Conservation (phyloP, 2,888 invertebrate species). For the Xanthia togata region DNA sequence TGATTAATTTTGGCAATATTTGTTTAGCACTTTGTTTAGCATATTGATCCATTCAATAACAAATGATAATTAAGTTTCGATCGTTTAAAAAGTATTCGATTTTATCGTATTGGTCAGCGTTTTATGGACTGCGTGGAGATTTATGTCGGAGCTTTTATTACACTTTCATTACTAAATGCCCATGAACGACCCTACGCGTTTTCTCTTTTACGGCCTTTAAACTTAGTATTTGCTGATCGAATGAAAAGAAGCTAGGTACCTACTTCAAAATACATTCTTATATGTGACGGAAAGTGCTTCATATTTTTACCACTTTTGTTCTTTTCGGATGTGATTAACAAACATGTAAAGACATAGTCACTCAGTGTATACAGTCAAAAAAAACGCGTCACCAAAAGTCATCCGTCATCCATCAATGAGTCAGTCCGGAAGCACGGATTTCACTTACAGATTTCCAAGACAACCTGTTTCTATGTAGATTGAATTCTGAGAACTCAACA, state of each 20-base stretch:
- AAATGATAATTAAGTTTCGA: not conserved
- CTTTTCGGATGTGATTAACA: not conserved
- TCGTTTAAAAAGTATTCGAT: not conserved
- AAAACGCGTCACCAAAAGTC: conserved; percentile 4
- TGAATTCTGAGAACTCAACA: conserved; percentile 60
- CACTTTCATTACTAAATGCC: not conserved
- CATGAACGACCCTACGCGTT: not conserved
- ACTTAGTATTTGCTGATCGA: not conserved
- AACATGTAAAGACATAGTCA: not conserved
- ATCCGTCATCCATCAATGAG: conserved; percentile 42
- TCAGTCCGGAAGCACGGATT: conserved; percentile 53
- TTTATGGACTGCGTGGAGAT: not conserved
- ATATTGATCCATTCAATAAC: not conserved
- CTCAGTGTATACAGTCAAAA: too few relatives aligned
- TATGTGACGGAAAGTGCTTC: not conserved
- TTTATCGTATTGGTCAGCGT: not conserved
- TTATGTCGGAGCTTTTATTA: not conserved
- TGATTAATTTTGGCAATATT: not conserved
- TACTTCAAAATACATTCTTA: not conserved
- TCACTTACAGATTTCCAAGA: conserved; percentile 48
- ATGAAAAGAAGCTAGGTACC: not conserved
- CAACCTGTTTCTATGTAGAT: conserved; percentile 55
- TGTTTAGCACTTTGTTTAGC: not conserved
- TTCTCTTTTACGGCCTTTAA: not conserved
- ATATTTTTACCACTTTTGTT: not conserved